These are phyloP conservation scores for Brachyhypopomus gauderio DNA, from an alignment of 2,113 vertebrate species.

Conservation along the genomic window DNA sequence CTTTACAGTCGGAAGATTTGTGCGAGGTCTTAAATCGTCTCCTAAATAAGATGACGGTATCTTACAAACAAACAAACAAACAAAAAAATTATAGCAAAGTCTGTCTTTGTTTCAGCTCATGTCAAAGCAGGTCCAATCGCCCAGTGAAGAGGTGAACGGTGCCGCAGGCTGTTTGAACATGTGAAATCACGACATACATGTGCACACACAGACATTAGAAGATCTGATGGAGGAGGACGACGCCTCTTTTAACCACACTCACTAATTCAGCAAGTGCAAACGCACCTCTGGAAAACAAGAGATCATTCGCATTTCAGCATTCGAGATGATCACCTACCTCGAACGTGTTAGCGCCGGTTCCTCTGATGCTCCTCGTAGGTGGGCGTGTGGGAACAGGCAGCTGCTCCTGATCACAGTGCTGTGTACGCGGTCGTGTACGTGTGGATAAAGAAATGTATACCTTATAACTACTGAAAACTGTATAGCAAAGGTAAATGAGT, in stretches of 20 bases:
- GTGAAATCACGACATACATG: constrained; percentile 1
- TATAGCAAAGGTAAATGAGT: neutral
- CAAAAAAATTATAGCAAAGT: too few species aligned
- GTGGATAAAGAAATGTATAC: neutral
- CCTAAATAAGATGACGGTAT: too few species aligned
- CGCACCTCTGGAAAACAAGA: neutral
- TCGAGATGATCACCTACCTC: constrained; percentile 47
- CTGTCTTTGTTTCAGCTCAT: too few species aligned
- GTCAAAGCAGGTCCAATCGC: too few species aligned
- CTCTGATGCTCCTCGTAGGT: constrained; percentile 31
- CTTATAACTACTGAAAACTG: neutral
- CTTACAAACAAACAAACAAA: too few species aligned
- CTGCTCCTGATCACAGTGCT: constrained; percentile 18
- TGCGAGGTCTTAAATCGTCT: neutral
- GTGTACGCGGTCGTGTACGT: neutral
- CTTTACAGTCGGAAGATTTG: neutral
- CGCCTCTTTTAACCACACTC: neutral
- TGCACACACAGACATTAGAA: neutral
- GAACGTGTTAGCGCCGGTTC: constrained; percentile 26
- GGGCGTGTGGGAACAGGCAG: constrained; percentile 37
- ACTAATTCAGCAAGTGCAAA: neutral
- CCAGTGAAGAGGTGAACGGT: neutral
- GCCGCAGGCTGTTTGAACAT: too few species aligned
- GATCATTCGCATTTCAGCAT: neutral
- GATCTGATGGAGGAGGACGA: neutral